These are phyloP conservation scores for Heterocephalus glaber DNA, from an alignment of 2,113 vertebrate genomes.

Conservation along the genomic window DNA sequence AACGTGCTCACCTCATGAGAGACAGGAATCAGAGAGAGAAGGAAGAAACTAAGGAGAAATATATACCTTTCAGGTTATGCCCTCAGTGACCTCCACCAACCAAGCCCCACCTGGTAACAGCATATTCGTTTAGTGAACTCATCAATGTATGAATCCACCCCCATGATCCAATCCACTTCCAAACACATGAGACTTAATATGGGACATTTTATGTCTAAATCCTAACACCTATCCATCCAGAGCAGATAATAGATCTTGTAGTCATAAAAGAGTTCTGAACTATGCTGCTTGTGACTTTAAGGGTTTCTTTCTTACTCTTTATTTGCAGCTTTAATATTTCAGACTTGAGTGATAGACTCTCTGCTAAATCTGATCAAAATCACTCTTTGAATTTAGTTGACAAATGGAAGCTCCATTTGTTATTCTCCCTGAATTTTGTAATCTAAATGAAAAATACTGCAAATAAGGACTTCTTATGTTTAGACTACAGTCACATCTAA, in stretches of 20 bases:
- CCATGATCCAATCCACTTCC: neutral
- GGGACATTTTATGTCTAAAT: neutral
- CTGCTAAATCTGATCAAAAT: neutral
- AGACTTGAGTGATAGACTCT: neutral
- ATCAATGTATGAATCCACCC: neutral
- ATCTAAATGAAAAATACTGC: slow-evolving; percentile 63
- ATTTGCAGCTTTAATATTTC: neutral
- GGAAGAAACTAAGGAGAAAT: neutral
- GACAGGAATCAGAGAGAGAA: neutral
- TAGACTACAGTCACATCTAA: slow-evolving; percentile 25
- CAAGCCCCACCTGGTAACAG: neutral
- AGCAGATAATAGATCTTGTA: neutral
- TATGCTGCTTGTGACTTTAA: neutral
- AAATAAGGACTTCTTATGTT: slow-evolving; percentile 37
- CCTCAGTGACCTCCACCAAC: neutral
- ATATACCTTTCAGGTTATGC: neutral
- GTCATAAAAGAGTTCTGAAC: neutral
- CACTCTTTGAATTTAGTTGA: slow-evolving; percentile 36
- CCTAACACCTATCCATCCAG: neutral
- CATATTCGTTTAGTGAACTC: neutral
- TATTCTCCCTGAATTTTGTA: slow-evolving; percentile 21
- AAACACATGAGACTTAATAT: neutral
- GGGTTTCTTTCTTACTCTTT: neutral
- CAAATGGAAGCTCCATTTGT: slow-evolving; percentile 46
- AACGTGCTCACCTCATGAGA: neutral